Evolutionary conservation across 2,888 invertebrate genomes (phyloP), one percentile per base, ranked within the genome.

Genomic region (Caenorhabditis angaria): DNA sequence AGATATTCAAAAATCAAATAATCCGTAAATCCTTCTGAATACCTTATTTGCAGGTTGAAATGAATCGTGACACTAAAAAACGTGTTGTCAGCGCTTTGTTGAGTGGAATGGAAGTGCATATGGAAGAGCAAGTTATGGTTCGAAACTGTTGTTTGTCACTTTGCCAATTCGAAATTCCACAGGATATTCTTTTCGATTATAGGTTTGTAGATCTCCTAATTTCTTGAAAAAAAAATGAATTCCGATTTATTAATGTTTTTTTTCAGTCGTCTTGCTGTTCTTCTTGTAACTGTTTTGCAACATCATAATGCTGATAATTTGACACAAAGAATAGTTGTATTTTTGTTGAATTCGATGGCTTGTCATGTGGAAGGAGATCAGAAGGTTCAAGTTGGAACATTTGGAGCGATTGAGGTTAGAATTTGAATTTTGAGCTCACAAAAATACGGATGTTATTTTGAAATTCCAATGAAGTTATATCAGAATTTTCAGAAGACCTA

Each of bases 351-450:
- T 89, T 94, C 95, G 0, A 90, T 97, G 79, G 96, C 97, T 6
- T 97, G 97, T 88, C 95, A 96, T 89, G 96, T 97, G 10, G 95
- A 96, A 87, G 94, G 94, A 25, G 91, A 91, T 67, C 95, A 97
- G 88, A 97, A 97, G 88, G 91, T 93, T 58, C 92, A 94, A 85
- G 91, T 97, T 35, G 97, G 97, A 56, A 92, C 94, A 88, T 90
- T 94, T 64, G 95, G 95, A 67, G 95, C 94, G 55, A 88, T 90
- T 61, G 87, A 88, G 83, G 89, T 89, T 70, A 12, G 48, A 22
- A 1, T n/a, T 32, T 12, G 18, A n/a, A 48, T 41, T 55, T 29
- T 12, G n/a, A n/a, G n/a, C n/a, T n/a, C n/a, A n/a, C n/a, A n/a
- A n/a, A n/a, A n/a, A n/a, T n/a, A n/a, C n/a, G n/a, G n/a, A n/a